Base-by-base conservation (phyloP, 64 coral and sea anemone genomes). In the Exaiptasia diaphana region DNA sequence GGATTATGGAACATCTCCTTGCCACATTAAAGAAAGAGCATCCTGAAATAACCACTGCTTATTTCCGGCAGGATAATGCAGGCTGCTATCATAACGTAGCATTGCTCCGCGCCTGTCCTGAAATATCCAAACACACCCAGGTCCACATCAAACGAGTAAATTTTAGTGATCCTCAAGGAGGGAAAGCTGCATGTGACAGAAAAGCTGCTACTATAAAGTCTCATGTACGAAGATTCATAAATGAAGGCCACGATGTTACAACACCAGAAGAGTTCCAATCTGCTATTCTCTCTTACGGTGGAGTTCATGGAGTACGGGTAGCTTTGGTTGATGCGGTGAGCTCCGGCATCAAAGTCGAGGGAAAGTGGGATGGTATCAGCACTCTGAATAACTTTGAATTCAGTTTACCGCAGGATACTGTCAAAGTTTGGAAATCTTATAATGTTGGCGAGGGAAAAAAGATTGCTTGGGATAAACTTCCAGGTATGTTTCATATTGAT, bases 361-460 rank as follows among this genome's bases (percentile, higher is more conserved):
- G 55, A 21, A 59, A 59, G 31, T 75, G 72, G 72, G 72, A 75
- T 10, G 72, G 42, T 17, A 75, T 75, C 21, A 75, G 72, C 44
- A 29, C 72, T 50, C 34, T 75, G 29, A 75, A 75, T 32, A n/a
- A n/a, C n/a, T n/a, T n/a, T n/a, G n/a, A 75, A 12, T 9, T 18
- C 45, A 49, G 45, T 9, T 49, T 12, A 49, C 23, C 31, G 36
- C 41, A 18, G 0, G 12, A 39, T 71, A 49, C 9, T 49, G 9
- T 49, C 9, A 9, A 49, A 49, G 45, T 49, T 12, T 49, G 18
- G 45, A 9, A 38, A 37, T 34, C 67, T 15, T 71, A 40, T 71
- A 6, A 71, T 17, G 67, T n/a, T n/a, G n/a, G n/a, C n/a, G n/a
- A n/a, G n/a, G n/a, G n/a, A n/a, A n/a, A n/a, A n/a, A n/a, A n/a